These are phyloP conservation scores for Lathronympha strigana DNA, from an alignment of 2,888 invertebrate species.

Conservation along the genomic window DNA sequence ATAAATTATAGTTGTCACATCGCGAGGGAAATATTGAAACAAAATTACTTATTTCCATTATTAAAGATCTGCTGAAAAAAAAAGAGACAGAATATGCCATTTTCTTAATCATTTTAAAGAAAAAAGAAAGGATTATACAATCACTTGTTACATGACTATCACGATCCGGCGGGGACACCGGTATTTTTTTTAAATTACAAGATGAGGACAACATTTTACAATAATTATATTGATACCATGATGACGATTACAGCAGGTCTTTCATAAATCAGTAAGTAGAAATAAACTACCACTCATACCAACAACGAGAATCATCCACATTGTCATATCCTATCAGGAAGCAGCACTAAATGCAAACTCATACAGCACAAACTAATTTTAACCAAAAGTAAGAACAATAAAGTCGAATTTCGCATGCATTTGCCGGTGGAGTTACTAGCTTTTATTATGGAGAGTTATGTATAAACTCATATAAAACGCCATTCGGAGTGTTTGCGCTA, in stretches of 20 bases:
- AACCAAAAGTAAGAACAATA: background rate
- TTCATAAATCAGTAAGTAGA: background rate
- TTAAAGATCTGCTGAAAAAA: no score
- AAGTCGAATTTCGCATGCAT: background rate
- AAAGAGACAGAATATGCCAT: no score
- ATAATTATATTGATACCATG: no score
- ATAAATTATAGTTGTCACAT: no score
- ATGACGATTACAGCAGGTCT: background rate
- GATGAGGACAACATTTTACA: no score
- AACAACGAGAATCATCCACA: constrained; percentile 2
- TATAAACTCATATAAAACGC: constrained; percentile 29
- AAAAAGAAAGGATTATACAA: no score
- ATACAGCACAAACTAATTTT: background rate
- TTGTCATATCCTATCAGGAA: constrained; percentile 6
- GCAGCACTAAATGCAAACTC: background rate
- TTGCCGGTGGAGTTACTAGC: background rate
- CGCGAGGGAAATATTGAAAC: no score
- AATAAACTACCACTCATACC: background rate
- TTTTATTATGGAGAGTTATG: background rate
- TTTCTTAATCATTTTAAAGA: no score
- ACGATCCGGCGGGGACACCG: no score
- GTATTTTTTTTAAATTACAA: no score
- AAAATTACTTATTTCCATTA: no score
- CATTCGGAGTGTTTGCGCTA: constrained; percentile 55
- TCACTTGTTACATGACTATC: no score